These are phyloP conservation scores for Glossophaga mutica DNA, from an alignment of 2,797 vertebrate genomes.

Conservation along the genomic window DNA sequence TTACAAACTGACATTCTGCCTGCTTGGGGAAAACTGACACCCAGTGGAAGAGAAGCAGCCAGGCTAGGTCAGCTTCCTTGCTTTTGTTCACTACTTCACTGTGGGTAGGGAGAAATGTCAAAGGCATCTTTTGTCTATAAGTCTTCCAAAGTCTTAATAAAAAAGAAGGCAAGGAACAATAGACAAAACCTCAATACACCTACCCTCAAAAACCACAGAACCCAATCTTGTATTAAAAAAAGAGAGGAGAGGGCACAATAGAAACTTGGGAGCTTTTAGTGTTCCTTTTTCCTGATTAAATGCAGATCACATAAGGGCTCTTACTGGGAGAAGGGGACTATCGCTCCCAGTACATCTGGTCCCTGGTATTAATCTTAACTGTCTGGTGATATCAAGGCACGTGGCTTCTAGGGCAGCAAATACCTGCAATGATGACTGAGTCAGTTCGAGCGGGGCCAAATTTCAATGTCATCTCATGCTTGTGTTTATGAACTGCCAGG, in stretches of 20 bases:
- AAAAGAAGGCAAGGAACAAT: conserved; percentile 54
- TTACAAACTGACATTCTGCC: conserved; percentile 74
- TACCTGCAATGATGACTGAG: conserved; percentile 89
- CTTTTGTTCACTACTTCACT: conserved; percentile 62
- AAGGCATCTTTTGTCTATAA: conserved; percentile 66
- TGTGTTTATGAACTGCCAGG: conserved; percentile 98
- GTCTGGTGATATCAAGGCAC: conserved; percentile 59
- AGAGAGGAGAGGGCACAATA: conserved; percentile 37
- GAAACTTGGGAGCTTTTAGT: conserved; percentile 70
- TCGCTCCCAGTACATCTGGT: conserved; percentile 77
- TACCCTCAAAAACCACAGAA: conserved; percentile 62
- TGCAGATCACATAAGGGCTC: conserved; percentile 77
- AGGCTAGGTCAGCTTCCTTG: conserved; percentile 44
- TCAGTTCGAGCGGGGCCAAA: conserved; percentile 92
- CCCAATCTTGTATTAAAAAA: conserved; percentile 70
- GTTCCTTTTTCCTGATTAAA: conserved; percentile 77
- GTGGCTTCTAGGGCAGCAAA: conserved; percentile 57
- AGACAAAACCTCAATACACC: conserved; percentile 49
- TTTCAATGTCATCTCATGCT: conserved; percentile 99
- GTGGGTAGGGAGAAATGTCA: conserved; percentile 46
- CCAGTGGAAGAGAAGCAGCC: conserved; percentile 67
- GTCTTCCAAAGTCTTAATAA: conserved; percentile 74
- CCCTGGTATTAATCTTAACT: conserved; percentile 78
- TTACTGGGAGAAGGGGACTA: conserved; percentile 72
- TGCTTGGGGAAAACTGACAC: conserved; percentile 72